Conservation (phyloP, 1,140 invertebrate genomes). For the Pseudomyrmex cubaensis region DNA sequence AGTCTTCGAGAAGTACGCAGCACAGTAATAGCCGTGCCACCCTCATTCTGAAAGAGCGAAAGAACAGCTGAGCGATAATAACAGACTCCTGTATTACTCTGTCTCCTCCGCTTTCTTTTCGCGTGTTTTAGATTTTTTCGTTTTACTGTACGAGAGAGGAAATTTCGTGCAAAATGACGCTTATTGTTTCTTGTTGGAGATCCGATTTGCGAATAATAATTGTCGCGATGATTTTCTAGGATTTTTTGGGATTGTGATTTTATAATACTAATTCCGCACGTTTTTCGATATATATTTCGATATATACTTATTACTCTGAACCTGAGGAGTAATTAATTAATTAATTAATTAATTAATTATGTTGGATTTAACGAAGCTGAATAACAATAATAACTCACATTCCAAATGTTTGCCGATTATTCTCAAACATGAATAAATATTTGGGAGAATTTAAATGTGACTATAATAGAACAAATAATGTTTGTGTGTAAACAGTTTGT, state of each 20-base stretch:
- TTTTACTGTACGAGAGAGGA: not conserved
- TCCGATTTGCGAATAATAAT: not conserved
- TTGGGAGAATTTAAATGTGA: conserved; percentile 1
- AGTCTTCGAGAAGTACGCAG: conserved; percentile 83
- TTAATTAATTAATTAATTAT: conserved; percentile 27
- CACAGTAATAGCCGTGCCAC: conserved; percentile 84
- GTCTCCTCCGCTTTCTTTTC: not conserved
- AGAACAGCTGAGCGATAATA: conserved; percentile 70
- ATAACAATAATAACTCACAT: not conserved
- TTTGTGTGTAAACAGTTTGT: not conserved
- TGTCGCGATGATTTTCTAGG: not conserved
- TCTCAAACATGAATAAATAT: not conserved
- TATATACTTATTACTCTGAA: conserved; percentile 6
- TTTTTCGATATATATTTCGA: not conserved
- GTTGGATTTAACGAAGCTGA: not conserved
- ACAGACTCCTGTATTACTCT: conserved; percentile 30
- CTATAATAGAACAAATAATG: not conserved
- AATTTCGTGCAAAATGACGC: not conserved
- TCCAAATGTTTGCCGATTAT: conserved; percentile 1
- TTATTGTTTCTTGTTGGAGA: not conserved
- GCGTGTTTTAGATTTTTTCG: conserved; percentile 7
- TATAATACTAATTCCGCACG: not conserved
- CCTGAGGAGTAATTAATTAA: not conserved
- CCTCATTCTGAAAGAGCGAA: conserved; percentile 81
- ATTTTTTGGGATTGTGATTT: not conserved